Percentiles rank a stretch among this genome's conserved stretches.
Conservation (phyloP, 2,888 invertebrate species). For the Rutpela maculata region DNA sequence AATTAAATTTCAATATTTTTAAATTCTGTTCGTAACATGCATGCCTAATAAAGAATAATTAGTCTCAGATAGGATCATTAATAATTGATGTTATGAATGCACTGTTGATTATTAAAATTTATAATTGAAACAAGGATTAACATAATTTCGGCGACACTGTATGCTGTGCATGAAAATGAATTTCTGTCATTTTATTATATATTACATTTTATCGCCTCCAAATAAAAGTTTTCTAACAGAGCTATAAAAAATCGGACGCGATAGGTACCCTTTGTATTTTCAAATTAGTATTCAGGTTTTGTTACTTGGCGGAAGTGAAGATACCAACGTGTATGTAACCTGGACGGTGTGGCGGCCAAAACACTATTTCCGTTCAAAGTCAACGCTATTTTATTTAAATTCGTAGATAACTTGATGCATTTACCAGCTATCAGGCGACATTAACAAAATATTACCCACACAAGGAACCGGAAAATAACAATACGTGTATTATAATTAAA, state of each 20-base stretch:
- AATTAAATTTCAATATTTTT: neutral
- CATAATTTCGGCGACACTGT: conserved; percentile 35
- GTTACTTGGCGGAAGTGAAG: conserved; percentile 68
- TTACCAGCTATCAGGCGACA: conserved; percentile 29
- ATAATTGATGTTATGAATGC: conserved; percentile 37
- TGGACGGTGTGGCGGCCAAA: conserved; percentile 69
- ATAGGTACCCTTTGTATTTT: conserved; percentile 40
- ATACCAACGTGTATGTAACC: conserved; percentile 69
- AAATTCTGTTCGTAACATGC: conserved; percentile 13
- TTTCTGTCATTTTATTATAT: conserved; percentile 21
- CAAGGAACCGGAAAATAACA: conserved; percentile 33
- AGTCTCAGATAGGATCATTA: conserved; percentile 31
- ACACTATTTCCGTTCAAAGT: conserved; percentile 55
- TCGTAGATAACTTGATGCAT: conserved; percentile 31
- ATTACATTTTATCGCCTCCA: conserved; percentile 39
- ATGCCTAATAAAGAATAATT: conserved; percentile 32
- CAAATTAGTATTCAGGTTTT: conserved; percentile 67
- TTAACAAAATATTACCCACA: conserved; percentile 28
- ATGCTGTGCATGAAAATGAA: conserved; percentile 25
- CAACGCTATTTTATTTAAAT: conserved; percentile 35
- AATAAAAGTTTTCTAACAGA: conserved; percentile 36
- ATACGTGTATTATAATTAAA: conserved; percentile 16
- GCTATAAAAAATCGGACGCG: conserved; percentile 53
- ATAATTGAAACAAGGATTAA: conserved; percentile 36
- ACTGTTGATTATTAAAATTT: conserved; percentile 34